A percentile compares a stretch with the other conserved stretches of the same genome.
Evolutionary conservation across 2,888 invertebrate species (phyloP).

Genomic region (Apoda limacodes): DNA sequence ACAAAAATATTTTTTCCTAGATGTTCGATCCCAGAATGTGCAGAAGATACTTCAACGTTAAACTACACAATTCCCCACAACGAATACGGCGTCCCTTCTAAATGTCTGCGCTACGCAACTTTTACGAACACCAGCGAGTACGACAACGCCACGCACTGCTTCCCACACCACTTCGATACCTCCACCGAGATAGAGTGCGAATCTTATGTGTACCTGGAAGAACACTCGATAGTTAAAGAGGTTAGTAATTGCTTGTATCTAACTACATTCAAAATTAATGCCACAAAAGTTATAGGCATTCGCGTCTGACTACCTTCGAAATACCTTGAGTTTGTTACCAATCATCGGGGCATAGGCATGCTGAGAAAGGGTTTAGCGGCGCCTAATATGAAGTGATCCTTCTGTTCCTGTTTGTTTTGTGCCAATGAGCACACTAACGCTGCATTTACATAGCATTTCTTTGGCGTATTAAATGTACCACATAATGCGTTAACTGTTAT

Average conservation of each 20-base stretch:
- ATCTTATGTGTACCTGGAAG: conserved; percentile 47
- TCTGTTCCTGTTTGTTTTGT: too few species aligned
- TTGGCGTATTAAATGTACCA: too few species aligned
- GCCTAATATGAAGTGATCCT: too few species aligned
- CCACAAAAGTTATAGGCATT: too few species aligned
- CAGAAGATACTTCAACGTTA: conserved; percentile 28
- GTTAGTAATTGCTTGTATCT: conserved; percentile 26
- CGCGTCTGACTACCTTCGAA: too few species aligned
- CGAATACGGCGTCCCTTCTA: conserved; percentile 37
- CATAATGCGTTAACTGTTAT: too few species aligned
- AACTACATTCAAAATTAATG: too few species aligned
- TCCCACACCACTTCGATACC: conserved; percentile 44
- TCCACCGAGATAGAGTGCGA: conserved; percentile 45
- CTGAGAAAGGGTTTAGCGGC: too few species aligned
- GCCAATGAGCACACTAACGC: too few species aligned
- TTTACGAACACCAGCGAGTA: conserved; percentile 28
- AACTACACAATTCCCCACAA: conserved; percentile 52
- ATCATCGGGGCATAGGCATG: too few species aligned
- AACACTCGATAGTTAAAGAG: conserved; percentile 60
- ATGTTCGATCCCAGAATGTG: conserved; percentile 54
- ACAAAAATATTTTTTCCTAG: conserved; percentile 33
- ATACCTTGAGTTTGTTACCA: too few species aligned
- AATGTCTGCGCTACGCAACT: conserved; percentile 47
- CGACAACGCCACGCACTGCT: conserved; percentile 33
- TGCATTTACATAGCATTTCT: too few species aligned